Percentiles rank a stretch among this genome's conserved stretches.
Evolutionary conservation across 2,888 invertebrate species (phyloP).

Genomic region (Oxyscelio sp.): DNA sequence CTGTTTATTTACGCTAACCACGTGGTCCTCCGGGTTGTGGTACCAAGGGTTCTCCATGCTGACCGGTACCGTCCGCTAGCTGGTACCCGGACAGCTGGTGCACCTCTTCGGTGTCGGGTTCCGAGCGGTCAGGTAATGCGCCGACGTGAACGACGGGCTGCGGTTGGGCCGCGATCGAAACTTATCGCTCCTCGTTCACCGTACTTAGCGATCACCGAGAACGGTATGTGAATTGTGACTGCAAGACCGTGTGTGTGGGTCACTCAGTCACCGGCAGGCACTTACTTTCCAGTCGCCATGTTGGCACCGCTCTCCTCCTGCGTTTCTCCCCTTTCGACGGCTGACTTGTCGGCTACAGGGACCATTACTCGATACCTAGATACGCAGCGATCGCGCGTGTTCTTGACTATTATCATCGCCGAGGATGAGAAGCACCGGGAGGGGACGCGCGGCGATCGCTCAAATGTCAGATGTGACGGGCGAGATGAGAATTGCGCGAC

Average conservation of each 20-base stretch:
- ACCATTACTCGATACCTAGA: conserved; percentile 43
- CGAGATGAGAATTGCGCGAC: neutral
- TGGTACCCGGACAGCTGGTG: neutral
- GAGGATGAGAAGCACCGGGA: conserved; percentile 10
- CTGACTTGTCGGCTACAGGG: conserved; percentile 47
- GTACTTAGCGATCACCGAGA: too few species aligned
- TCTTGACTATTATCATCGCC: conserved; percentile 34
- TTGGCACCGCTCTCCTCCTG: conserved; percentile 77
- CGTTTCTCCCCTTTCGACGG: conserved; percentile 66
- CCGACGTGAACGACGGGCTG: too few species aligned
- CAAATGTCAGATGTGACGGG: conserved; percentile 48
- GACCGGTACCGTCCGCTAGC: neutral
- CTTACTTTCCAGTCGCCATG: conserved; percentile 85
- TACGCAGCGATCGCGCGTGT: conserved; percentile 19
- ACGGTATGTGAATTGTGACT: too few species aligned
- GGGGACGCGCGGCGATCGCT: conserved; percentile 3
- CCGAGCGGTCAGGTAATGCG: too few species aligned
- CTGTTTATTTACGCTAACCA: conserved; percentile 25
- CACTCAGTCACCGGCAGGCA: conserved; percentile 82
- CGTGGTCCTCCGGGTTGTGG: conserved; percentile 23
- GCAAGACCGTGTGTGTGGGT: too few species aligned
- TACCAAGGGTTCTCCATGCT: conserved; percentile 12
- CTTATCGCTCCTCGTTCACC: too few species aligned
- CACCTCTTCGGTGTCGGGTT: too few species aligned
- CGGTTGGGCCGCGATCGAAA: too few species aligned